Base-by-base conservation (phyloP, 2,797 vertebrate genomes). In the Todus mexicanus region DNA sequence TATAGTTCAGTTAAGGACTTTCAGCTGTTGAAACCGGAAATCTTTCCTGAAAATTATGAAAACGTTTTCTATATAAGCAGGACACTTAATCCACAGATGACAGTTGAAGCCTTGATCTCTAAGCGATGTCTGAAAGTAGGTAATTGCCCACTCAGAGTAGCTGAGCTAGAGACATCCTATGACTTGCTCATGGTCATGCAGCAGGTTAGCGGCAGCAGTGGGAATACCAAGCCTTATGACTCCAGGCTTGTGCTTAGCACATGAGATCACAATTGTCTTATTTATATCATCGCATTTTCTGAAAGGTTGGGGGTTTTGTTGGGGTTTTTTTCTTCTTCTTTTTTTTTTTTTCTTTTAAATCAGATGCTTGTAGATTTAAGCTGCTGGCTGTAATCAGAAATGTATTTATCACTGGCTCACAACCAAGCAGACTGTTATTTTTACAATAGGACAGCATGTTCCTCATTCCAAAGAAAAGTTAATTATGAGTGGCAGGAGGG, bases 351-450 rank as follows among this genome's bases (percentile, higher is more conserved):
- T n/a, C 20, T 17, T 18, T 5, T 65, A 25, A 87, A 71, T 94
- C 64, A 92, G 72, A 92, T 83, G 35, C 74, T 91, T 94, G 65
- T 80, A 93, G 90, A 95, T 74, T n/a, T 51, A 76, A 87, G 57
- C 87, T 84, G 61, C 66, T 95, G 76, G 64, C 87, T 94, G 42
- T 71, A 94, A 87, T 93, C 84, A 95, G 89, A 90, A 87, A 87
- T 84, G 60, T 89, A 61, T 85, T 95, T 94, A 79, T 94, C 74
- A 69, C 75, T 95, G 91, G 93, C 95, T 95, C 53, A 69, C 61
- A 85, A 91, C 86, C 92, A 94, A 92, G 72, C 10, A 65, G 50
- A 21, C 40, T 87, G 80, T 71, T 96, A 93, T 90, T 96, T 94
- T 85, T 94, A 72, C 78, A 94, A 56, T 7, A 82, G 68, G 90